Base-by-base conservation (phyloP, 2,797 vertebrate genomes). In the Heterohyrax brucei region DNA sequence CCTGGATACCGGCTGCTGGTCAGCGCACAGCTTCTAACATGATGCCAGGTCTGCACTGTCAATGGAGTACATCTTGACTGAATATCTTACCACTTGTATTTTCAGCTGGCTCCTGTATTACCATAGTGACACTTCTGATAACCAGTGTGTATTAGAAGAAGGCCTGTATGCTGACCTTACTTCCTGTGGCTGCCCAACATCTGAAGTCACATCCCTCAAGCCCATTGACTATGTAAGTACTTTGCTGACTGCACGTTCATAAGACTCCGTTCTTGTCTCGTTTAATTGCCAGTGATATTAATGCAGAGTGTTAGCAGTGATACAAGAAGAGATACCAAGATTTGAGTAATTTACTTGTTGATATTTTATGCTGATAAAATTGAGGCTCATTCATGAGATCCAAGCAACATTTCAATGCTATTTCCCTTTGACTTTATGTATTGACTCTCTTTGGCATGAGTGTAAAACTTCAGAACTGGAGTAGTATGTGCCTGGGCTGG, bases 91-190 rank as follows among this genome's bases (percentile, higher is more conserved):
- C 85, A 7, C 86, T 96, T 98, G 79, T 89, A 96, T 97, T 96
- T 98, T 95, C 90, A 99, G 99, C 95, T 99, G 99, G 99, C 98
- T 99, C 95, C 98, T 99, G 64, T 99, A 94, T 96, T 99, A 99
- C 96, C 85, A 98, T 95, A 98, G 98, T 94, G 98, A 98, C 97
- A 96, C 92, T 59, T 89, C 97, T 98, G 97, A 98, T 91, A 98
- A 98, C 97, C 99, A 99, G 68, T 99, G 99, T 96, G 98, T 99
- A 87, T 96, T 99, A 97, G 98, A 99, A 98, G 99, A 99, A 98
- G 99, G 99, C 44, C 98, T 99, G 95, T 99, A 99, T 24, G 84
- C 98, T 96, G 98, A 99, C 96, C 99, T 99, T 94, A 97, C 96
- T 97, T 99, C 99, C 95, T 99, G 99, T 94, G 99, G 99, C 96